Conservation (phyloP, 2,797 vertebrate species). For the Sylvia borin region DNA sequence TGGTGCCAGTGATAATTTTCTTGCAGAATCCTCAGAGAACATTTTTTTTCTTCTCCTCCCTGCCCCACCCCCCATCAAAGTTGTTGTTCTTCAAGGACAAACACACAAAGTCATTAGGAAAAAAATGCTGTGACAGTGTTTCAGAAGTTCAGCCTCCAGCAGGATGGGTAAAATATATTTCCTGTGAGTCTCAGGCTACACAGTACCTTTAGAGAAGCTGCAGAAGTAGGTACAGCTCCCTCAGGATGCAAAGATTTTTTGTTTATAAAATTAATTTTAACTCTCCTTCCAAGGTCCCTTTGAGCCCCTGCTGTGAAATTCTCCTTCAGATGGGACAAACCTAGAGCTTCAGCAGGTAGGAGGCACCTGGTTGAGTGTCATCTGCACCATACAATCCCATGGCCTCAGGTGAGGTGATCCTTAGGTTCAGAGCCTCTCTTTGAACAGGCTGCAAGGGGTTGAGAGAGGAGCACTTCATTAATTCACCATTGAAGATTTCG, state of each 20-base stretch:
- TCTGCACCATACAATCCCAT: background rate
- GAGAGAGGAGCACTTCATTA: background rate
- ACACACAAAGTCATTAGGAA: background rate
- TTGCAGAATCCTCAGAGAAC: background rate
- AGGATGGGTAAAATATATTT: background rate
- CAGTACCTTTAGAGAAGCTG: background rate
- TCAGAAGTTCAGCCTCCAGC: background rate
- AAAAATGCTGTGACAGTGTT: background rate
- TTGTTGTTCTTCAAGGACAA: conserved; percentile 24
- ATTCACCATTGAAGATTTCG: background rate
- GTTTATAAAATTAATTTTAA: background rate
- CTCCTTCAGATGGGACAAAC: background rate
- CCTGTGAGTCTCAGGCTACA: background rate
- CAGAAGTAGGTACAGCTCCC: background rate
- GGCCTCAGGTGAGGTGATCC: background rate
- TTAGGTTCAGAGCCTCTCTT: background rate
- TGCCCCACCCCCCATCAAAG: background rate
- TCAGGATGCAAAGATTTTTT: background rate
- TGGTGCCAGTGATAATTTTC: background rate
- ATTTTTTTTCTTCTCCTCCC: background rate
- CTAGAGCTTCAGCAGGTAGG: background rate
- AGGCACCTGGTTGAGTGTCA: background rate
- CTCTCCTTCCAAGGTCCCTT: background rate
- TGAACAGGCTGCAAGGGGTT: background rate
- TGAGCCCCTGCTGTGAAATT: background rate